Conservation (phyloP, 2,797 vertebrate species). For the Limnodromus scolopaceus region DNA sequence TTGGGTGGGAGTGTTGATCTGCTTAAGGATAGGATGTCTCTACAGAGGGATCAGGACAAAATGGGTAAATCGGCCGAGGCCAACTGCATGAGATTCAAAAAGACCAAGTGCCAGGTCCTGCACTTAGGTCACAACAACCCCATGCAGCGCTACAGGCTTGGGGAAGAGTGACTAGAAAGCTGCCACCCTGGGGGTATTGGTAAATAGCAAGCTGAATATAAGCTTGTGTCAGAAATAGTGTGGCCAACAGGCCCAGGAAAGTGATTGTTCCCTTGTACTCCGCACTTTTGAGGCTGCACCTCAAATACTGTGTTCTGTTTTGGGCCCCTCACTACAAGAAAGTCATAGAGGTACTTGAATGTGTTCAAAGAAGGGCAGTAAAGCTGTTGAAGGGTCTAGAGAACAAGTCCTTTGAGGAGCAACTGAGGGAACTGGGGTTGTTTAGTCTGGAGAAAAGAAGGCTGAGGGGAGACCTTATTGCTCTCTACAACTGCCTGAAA, state of each 20-base stretch:
- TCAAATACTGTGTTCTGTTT: neutral
- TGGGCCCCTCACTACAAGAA: neutral
- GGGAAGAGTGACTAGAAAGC: neutral
- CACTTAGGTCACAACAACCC: neutral
- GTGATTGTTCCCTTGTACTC: accelerated
- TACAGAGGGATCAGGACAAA: too few relatives aligned
- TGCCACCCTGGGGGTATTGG: neutral
- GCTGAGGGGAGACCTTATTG: neutral
- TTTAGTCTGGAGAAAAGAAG: neutral
- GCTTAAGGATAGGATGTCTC: too few relatives aligned
- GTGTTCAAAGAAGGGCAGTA: accelerated
- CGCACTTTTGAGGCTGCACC: accelerated
- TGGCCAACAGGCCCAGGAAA: neutral
- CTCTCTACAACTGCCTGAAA: neutral
- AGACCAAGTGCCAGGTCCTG: neutral
- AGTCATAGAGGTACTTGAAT: neutral
- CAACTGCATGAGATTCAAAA: neutral
- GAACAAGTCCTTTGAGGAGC: neutral
- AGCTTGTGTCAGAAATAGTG: neutral
- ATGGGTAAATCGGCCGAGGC: too few relatives aligned
- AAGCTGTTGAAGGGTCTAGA: neutral
- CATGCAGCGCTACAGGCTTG: accelerated
- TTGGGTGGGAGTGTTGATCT: too few relatives aligned
- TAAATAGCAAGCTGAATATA: accelerated
- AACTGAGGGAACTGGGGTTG: neutral